phyloP scores from a whole-genome alignment of 2,888 invertebrate genomes.

The Ethmia dodecea region DNA sequence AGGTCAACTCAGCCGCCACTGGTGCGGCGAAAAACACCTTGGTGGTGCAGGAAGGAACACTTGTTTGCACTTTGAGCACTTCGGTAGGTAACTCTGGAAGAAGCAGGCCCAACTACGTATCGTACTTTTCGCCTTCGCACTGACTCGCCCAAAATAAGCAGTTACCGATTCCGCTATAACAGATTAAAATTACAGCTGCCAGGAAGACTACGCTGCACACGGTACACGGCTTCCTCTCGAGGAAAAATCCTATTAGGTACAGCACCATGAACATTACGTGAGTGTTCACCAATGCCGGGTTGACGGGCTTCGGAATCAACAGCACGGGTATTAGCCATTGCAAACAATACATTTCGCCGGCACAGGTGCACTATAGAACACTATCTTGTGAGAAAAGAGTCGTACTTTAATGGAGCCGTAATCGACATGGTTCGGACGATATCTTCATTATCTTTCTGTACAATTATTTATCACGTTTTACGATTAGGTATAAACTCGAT shows the following conservation, averaged over 20 bases:
- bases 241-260: slow-evolving; percentile 96
- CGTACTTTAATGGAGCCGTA: slow-evolving; percentile 34
- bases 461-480: neutral
- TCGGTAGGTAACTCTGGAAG: slow-evolving; percentile 37
- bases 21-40: neutral
- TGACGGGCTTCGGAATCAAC: slow-evolving; percentile 97
- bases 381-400: slow-evolving; percentile 28
- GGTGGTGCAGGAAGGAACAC: slow-evolving; percentile 30
- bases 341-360: slow-evolving; percentile 91
- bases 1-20: slow-evolving; percentile 1
- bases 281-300: slow-evolving; percentile 96
- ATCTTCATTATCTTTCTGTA: slow-evolving; percentile 33
- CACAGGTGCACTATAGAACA: slow-evolving; percentile 20
- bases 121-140: slow-evolving; percentile 83
- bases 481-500: neutral
- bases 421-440: slow-evolving; percentile 49
- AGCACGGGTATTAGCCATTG: slow-evolving; percentile 98
- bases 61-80: slow-evolving; percentile 55
- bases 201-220: slow-evolving; percentile 97
- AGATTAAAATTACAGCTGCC: slow-evolving; percentile 94
- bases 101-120: slow-evolving; percentile 44
- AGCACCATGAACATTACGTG: slow-evolving; percentile 98
- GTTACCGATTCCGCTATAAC: slow-evolving; percentile 97
- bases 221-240: slow-evolving; percentile 97
- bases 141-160: slow-evolving; percentile 94